These are phyloP conservation scores for Nematostella vectensis DNA, from an alignment of 92 coral and sea anemone species.

Conservation along the genomic window DNA sequence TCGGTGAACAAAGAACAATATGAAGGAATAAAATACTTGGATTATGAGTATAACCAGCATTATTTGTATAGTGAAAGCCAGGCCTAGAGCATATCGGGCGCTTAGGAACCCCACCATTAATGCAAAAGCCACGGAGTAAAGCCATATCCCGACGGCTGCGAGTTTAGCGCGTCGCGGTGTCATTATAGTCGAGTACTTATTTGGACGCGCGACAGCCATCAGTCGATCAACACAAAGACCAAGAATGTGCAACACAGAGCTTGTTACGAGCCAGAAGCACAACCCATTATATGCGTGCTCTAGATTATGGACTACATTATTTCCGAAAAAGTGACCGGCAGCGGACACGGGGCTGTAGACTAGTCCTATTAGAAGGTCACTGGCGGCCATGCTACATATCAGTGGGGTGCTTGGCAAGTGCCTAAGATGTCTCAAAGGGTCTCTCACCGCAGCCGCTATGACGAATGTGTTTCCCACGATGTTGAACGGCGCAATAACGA, in stretches of 20 bases:
- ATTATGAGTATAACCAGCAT: not conserved
- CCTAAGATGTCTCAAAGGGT: not conserved
- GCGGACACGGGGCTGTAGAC: not conserved
- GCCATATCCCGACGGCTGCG: not conserved
- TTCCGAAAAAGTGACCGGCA: no score
- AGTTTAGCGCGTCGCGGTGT: not conserved
- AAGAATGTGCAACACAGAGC: not conserved
- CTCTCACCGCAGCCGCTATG: conserved; percentile 1
- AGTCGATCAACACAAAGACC: not conserved
- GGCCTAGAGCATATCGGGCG: not conserved
- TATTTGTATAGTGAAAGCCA: not conserved
- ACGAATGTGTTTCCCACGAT: not conserved
- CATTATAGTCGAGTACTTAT: not conserved
- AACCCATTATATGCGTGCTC: no score
- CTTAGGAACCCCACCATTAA: not conserved
- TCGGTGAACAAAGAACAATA: not conserved
- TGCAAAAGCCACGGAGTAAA: not conserved
- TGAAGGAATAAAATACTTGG: not conserved
- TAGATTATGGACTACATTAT: no score
- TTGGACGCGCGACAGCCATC: not conserved
- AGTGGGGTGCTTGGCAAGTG: not conserved
- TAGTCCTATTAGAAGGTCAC: not conserved
- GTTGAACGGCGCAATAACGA: not conserved
- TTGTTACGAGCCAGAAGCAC: not conserved
- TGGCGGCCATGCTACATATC: not conserved